Evolutionary conservation across 2,888 invertebrate species (phyloP).

Genomic region (Deroplatys truncata): DNA sequence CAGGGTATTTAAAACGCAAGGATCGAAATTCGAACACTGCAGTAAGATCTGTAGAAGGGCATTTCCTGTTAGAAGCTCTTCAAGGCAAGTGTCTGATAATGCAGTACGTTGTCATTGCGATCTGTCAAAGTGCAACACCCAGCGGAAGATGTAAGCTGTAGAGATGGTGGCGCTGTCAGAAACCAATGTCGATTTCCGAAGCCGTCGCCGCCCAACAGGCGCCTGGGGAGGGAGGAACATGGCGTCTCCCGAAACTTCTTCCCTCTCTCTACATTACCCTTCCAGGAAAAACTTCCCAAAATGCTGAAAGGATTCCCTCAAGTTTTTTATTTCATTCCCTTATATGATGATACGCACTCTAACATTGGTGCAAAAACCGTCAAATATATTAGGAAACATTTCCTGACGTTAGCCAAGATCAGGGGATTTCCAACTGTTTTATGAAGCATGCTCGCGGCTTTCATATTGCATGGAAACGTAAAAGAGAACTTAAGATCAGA

Average conservation of each 20-base stretch:
- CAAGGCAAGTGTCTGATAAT: no score
- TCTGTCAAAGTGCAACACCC: no score
- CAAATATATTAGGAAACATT: not conserved
- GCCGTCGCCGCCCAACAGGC: not conserved
- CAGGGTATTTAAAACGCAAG: no score
- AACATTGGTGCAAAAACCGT: not conserved
- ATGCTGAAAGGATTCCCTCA: not conserved
- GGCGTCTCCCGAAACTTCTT: not conserved
- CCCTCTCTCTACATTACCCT: not conserved
- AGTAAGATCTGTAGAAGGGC: no score
- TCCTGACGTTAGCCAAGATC: not conserved
- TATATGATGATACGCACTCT: not conserved
- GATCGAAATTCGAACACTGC: no score
- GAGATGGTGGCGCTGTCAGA: not conserved
- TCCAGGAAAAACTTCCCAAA: not conserved
- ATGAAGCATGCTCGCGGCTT: not conserved
- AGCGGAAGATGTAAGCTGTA: no score
- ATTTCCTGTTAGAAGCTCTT: no score
- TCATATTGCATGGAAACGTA: no score
- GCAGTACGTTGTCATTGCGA: no score
- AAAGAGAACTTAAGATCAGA: no score
- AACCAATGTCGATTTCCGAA: not conserved
- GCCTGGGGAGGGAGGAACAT: not conserved
- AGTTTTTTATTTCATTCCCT: not conserved
- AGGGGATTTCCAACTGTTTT: not conserved